Evolutionary conservation across 2,113 vertebrate species (phyloP).

Genomic region (Lamprologus sp.): DNA sequence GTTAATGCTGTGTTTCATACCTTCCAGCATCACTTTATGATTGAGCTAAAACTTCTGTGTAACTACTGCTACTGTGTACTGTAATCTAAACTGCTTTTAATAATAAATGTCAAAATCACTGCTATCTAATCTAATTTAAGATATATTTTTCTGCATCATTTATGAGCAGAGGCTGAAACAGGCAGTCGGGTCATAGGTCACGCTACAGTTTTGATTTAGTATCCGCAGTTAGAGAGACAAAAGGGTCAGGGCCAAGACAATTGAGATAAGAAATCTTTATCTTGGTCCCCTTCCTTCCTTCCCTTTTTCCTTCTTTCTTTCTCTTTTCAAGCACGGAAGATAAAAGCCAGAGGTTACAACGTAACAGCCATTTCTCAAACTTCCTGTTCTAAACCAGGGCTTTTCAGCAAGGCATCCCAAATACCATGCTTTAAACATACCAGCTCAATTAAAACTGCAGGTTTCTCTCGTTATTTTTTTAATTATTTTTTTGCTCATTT

Average conservation of each 20-base stretch:
- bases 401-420: neutral
- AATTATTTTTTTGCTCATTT: neutral
- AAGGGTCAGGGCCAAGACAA: slow-evolving; percentile 66
- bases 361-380: slow-evolving; percentile 20
- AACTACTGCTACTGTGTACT: neutral
- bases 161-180: slow-evolving; percentile 1
- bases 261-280: slow-evolving; percentile 63
- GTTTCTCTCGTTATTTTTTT: neutral
- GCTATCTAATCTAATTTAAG: neutral
- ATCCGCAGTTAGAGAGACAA: slow-evolving; percentile 38
- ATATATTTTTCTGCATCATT: neutral
- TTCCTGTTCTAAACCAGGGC: neutral
- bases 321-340: slow-evolving; percentile 18
- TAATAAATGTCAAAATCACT: neutral
- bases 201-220: slow-evolving; percentile 46
- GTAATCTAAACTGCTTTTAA: neutral
- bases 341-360: slow-evolving; percentile 22
- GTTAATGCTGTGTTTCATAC: neutral
- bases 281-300: slow-evolving; percentile 43
- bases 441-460: neutral
- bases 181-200: slow-evolving; percentile 32
- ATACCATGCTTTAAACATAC: neutral
- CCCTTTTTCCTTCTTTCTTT: slow-evolving; percentile 21
- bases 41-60: neutral
- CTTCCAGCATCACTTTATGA: neutral